Evolutionary conservation across 1,140 invertebrate species (phyloP).

Genomic region (Galendromus occidentalis): DNA sequence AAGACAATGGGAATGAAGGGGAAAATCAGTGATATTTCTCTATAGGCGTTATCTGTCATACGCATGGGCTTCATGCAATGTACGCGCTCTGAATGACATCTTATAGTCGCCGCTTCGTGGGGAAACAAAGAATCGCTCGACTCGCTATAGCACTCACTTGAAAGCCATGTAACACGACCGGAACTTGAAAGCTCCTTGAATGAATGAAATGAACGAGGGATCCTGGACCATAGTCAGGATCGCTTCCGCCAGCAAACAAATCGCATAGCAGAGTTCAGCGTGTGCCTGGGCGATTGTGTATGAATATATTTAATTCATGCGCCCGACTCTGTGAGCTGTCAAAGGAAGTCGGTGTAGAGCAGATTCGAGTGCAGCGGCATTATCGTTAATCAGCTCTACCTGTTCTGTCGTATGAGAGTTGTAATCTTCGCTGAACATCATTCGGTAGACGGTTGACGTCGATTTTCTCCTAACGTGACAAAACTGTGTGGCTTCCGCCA

Average conservation of each 20-base stretch:
- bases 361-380: too few species aligned
- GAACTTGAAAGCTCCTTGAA: not conserved
- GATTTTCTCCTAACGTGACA: not conserved
- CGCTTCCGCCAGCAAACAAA: not conserved
- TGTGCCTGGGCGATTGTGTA: not conserved
- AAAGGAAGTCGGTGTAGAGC: too few species aligned
- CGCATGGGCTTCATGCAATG: too few species aligned
- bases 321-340: too few species aligned
- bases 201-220: not conserved
- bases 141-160: not conserved
- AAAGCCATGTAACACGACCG: not conserved
- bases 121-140: not conserved
- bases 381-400: not conserved
- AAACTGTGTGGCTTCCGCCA: not conserved
- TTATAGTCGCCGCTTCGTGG: not conserved
- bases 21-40: too few species aligned
- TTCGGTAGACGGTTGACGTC: not conserved
- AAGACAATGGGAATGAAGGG: not conserved
- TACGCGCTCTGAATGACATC: too few species aligned
- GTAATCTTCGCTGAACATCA: not conserved
- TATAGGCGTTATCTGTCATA: too few species aligned
- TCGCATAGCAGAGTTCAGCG: not conserved
- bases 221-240: not conserved
- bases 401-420: constrained; percentile 7
- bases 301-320: not conserved